phyloP scores from a whole-genome alignment of 2,113 vertebrate genomes.

The Pagrus major region DNA sequence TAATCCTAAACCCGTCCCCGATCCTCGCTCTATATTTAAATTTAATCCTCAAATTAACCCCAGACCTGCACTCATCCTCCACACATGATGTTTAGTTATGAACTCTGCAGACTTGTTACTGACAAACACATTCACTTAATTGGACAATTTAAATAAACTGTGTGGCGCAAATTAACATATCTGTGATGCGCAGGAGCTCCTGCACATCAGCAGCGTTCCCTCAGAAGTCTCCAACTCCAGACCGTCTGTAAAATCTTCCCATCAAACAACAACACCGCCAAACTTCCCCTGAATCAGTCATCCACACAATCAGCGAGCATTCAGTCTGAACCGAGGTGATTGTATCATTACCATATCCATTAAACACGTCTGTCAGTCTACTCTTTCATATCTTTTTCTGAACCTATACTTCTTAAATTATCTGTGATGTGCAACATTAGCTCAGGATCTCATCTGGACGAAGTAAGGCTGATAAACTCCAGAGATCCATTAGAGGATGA shows the following conservation, averaged over 20 bases:
- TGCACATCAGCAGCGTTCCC: conserved; percentile 31
- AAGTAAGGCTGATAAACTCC: conserved; percentile 59
- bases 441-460: conserved; percentile 53
- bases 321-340: conserved; percentile 51
- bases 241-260: conserved; percentile 22
- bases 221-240: not conserved
- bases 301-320: conserved; percentile 37
- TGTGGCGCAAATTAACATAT: conserved; percentile 28
- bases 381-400: conserved; percentile 45
- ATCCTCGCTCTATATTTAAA: conserved; percentile 6
- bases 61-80: conserved; percentile 17
- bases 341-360: conserved; percentile 56
- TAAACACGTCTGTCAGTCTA: conserved; percentile 47
- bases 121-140: conserved; percentile 41
- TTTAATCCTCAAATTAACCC: conserved; percentile 51
- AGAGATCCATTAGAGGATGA: conserved; percentile 64
- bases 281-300: conserved; percentile 41
- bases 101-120: conserved; percentile 24
- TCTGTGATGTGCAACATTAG: conserved; percentile 69
- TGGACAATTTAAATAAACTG: conserved; percentile 21
- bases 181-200: conserved; percentile 30
- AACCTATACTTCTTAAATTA: conserved; percentile 42
- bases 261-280: conserved; percentile 28
- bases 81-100: not conserved
- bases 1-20: conserved; percentile 33